These are phyloP conservation scores for Eublepharis macularius DNA, from an alignment of 2,113 vertebrate genomes.

Conservation along the genomic window DNA sequence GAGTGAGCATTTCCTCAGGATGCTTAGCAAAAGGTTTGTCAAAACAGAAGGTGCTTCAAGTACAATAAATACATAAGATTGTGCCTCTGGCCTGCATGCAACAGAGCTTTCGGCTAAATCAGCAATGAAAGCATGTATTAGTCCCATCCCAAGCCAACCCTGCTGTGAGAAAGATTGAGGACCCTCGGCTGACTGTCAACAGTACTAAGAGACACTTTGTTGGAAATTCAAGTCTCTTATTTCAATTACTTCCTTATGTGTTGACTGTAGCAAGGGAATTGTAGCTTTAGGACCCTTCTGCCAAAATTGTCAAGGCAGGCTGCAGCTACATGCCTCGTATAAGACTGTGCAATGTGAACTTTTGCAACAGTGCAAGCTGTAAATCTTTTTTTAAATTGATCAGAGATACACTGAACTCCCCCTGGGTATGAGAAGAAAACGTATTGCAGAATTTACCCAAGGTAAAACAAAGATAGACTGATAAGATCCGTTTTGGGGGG, in stretches of 20 bases:
- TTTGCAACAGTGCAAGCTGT: not conserved
- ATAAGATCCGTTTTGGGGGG: not conserved
- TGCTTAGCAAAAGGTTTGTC: not conserved
- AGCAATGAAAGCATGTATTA: not conserved
- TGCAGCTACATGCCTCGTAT: not conserved
- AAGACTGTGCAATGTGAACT: not conserved
- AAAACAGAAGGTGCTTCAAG: not conserved
- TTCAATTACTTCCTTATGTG: slow-evolving; percentile 27
- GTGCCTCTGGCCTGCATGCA: not conserved
- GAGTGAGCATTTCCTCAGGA: not conserved
- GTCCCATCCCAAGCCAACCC: not conserved
- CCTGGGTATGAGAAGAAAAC: not conserved
- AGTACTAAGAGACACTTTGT: not conserved
- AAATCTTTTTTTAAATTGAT: no score
- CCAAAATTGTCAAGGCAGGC: slow-evolving; percentile 13
- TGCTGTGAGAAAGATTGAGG: not conserved
- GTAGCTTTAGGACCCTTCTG: slow-evolving; percentile 10
- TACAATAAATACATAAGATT: no score
- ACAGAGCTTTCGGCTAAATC: not conserved
- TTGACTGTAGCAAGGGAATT: slow-evolving; percentile 4
- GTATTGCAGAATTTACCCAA: not conserved
- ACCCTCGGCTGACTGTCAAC: slow-evolving; percentile 1
- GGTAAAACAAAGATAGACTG: not conserved
- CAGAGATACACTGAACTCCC: not conserved
- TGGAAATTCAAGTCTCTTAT: slow-evolving; percentile 10